Evolutionary conservation across 2,888 invertebrate species (phyloP), one percentile per base, ranked within the genome.

Genomic region (Ptychoptera albimana): DNA sequence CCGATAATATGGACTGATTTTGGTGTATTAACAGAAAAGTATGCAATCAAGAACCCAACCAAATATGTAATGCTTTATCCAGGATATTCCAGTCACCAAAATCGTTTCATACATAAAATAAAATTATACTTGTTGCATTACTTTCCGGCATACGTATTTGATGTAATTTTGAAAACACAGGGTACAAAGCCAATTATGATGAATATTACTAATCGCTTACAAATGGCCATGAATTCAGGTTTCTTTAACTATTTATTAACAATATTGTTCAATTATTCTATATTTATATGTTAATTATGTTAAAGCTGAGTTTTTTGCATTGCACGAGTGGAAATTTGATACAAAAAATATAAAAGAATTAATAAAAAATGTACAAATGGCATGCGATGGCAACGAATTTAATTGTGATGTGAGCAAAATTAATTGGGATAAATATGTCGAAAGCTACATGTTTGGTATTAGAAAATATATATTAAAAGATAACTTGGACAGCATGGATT

Each of bases 1-100:
- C 87, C 89, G 0, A 70, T 96, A 23, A 71, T 74, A 6, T 96
- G 94, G 94, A 76, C 80, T 1, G 72, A 82, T 49, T 79, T 92
- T 55, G 84, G 84, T 9, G 61, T 68, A 38, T 69, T 82, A 16
- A 79, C 82, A 37, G 66, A 80, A 47, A 79, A 82, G 54, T 79
- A 84, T 67, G 79, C 85, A 0, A 67, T 79, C 38, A 75, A 78
- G 49, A 81, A 82, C 53, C 93, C 93, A 4, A 79, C 87, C 49
- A 83, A 84, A 66, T 80, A 85, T 55, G 76, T 88, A 34, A 77
- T 86, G 62, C 83, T 92, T 78, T 87, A 91, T 59, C 87, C 87
- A 0, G 79, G 80, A 50, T 82, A 83, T 59, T 69, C 74, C n/a
- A 82, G 82, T 60, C 77, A 81, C 38, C 80, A 79, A 39, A 84